phyloP scores from a whole-genome alignment of 2,113 vertebrate species.

The Pluvialis apricaria region DNA sequence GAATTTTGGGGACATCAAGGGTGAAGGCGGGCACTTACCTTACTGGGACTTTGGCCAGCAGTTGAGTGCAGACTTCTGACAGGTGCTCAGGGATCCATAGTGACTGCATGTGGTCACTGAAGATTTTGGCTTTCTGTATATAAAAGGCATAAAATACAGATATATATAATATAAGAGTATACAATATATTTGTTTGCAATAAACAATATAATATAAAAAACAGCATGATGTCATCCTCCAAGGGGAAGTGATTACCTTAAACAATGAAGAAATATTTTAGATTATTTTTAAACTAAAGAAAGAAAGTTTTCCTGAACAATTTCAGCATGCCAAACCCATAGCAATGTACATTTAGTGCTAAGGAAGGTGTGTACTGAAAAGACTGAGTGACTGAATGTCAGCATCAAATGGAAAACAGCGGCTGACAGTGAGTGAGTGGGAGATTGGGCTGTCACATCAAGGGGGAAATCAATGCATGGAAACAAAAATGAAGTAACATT shows the following conservation, averaged over 20 bases:
- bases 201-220: not conserved
- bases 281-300: not conserved
- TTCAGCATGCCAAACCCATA: not conserved
- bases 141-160: not conserved
- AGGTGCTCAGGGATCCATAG: not conserved
- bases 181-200: not conserved
- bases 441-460: constrained; percentile 48
- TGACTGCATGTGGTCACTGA: not conserved
- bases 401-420: not conserved
- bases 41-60: not conserved
- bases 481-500: constrained; percentile 30
- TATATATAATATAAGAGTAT: not conserved
- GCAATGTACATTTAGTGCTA: not conserved
- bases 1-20: not conserved
- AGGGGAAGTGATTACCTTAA: not conserved
- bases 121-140: not conserved
- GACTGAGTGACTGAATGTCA: not conserved
- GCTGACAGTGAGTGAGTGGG: constrained; percentile 27
- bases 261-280: not conserved
- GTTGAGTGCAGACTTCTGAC: not conserved
- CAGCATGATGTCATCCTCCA: not conserved
- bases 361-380: not conserved
- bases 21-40: not conserved
- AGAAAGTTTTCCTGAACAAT: not conserved
- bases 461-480: not conserved